These are phyloP conservation scores for Pristionchus arcanus DNA, from an alignment of 2,888 invertebrate species.

Conservation along the genomic window DNA sequence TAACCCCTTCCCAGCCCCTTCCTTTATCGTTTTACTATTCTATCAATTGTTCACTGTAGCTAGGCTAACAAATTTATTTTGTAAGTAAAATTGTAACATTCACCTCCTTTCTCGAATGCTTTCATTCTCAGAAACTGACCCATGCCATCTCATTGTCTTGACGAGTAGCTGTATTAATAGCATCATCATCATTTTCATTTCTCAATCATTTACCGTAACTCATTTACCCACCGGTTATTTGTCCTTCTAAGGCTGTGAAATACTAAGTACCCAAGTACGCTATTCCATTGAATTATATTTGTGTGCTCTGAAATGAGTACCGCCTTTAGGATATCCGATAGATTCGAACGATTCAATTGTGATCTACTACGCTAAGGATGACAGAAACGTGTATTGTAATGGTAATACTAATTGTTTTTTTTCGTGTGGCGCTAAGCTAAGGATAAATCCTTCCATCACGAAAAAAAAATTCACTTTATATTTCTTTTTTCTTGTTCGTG, in stretches of 20 bases:
- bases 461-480: too few species aligned
- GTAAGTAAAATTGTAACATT: not conserved
- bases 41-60: conserved; percentile 16
- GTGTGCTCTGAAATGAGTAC: not conserved
- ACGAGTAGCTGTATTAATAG: conserved; percentile 43
- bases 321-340: not conserved
- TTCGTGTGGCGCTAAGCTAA: conserved; percentile 2
- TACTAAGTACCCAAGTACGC: conserved; percentile 30
- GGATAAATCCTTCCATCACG: conserved; percentile 22
- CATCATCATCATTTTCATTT: not conserved
- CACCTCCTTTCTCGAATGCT: conserved; percentile 8
- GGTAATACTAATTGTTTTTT: conserved; percentile 14
- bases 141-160: not conserved
- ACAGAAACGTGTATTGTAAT: conserved; percentile 34
- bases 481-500: too few species aligned
- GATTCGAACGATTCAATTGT: not conserved
- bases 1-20: not conserved
- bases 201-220: not conserved
- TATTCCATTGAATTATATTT: conserved; percentile 17
- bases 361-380: conserved; percentile 37
- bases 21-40: not conserved
- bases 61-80: not conserved
- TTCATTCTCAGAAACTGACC: conserved; percentile 42
- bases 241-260: conserved; percentile 28
- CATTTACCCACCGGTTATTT: conserved; percentile 8